Evolutionary conservation across 2,113 vertebrate genomes (phyloP).

Genomic region (Pelodiscus sinensis): DNA sequence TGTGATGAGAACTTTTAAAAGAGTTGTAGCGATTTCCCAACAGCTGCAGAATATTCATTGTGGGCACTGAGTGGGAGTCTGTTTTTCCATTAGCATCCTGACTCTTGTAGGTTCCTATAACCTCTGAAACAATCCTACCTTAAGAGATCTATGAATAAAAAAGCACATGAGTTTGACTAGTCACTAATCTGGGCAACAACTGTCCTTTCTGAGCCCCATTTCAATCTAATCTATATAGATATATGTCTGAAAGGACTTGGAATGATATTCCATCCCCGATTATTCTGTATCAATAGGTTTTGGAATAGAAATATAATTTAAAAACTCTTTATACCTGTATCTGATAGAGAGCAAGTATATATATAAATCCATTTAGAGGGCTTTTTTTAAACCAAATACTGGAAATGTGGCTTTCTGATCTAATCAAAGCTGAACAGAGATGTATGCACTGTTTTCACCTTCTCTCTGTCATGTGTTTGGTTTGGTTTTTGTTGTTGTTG

Average conservation of each 20-base stretch:
- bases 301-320: not conserved
- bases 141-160: slow-evolving; percentile 3
- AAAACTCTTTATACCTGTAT: slow-evolving; percentile 16
- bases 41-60: slow-evolving; percentile 61
- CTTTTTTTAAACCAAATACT: not conserved
- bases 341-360: not conserved
- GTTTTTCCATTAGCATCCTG: slow-evolving; percentile 65
- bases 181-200: slow-evolving; percentile 39
- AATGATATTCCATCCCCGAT: slow-evolving; percentile 5
- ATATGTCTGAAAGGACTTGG: slow-evolving; percentile 18
- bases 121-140: slow-evolving; percentile 26
- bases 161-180: slow-evolving; percentile 32
- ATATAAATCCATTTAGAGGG: not conserved
- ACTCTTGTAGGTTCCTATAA: slow-evolving; percentile 56
- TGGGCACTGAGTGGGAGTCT: slow-evolving; percentile 65
- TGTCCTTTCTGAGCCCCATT: slow-evolving; percentile 33
- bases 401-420: not conserved
- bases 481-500: not conserved
- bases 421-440: not conserved
- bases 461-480: not conserved
- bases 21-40: not conserved
- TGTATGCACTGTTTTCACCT: not conserved
- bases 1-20: not conserved
- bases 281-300: slow-evolving; percentile 15
- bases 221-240: slow-evolving; percentile 39